Evolutionary conservation across 2,113 vertebrate species (phyloP).

Genomic region (Sylvietta virens): DNA sequence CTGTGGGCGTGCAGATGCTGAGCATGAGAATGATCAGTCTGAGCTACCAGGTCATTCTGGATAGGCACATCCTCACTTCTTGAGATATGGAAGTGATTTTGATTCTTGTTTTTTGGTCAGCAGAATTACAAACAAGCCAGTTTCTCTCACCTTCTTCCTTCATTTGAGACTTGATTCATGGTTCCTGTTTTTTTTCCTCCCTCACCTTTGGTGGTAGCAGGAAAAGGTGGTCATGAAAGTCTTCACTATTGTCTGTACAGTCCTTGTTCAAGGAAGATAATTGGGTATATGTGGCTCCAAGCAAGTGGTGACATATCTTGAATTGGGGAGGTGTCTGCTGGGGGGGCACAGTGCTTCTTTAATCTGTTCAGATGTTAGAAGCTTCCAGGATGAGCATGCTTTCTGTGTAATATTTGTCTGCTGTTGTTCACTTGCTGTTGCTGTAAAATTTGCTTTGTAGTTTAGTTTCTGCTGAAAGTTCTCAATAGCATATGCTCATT

Average conservation of each 20-base stretch:
- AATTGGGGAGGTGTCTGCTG: not conserved
- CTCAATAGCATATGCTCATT: constrained; percentile 26
- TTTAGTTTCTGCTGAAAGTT: constrained; percentile 52
- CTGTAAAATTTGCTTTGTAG: constrained; percentile 7
- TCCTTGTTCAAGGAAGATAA: constrained; percentile 28
- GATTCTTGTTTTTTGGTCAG: constrained; percentile 7
- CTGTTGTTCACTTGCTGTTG: constrained; percentile 4
- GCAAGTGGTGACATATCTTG: not conserved
- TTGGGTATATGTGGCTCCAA: not conserved
- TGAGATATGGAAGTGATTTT: constrained; percentile 27
- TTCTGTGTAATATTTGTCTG: constrained; percentile 15
- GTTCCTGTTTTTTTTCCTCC: not conserved
- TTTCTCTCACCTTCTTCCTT: constrained; percentile 18
- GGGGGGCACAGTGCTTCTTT: not conserved
- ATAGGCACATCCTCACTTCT: not conserved
- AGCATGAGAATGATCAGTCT: constrained; percentile 14
- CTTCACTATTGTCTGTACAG: not conserved
- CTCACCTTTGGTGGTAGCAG: not conserved
- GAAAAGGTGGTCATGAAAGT: not conserved
- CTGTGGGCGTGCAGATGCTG: not conserved
- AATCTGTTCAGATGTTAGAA: constrained; percentile 32
- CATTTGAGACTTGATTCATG: not conserved
- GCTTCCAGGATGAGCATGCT: not conserved
- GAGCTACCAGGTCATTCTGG: not conserved
- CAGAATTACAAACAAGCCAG: not conserved